Conservation (phyloP, 1,140 invertebrate genomes). For the Archivesica marissinica region DNA sequence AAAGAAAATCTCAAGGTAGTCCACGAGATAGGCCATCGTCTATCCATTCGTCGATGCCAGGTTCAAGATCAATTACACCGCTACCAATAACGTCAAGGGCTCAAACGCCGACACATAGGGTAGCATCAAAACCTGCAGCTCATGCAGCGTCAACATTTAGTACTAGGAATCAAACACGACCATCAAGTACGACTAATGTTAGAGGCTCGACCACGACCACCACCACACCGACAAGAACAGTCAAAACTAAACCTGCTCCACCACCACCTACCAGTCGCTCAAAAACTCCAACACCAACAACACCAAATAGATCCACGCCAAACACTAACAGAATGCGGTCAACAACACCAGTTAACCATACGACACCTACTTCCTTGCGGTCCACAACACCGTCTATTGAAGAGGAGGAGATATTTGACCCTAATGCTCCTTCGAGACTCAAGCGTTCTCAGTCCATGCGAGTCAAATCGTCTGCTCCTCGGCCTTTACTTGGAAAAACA, state of each 20-base stretch:
- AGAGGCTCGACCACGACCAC: constrained; percentile 32
- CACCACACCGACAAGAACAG: constrained; percentile 2
- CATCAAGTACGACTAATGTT: neutral
- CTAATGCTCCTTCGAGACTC: constrained; percentile 61
- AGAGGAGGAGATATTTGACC: constrained; percentile 42
- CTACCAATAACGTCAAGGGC: constrained; percentile 45
- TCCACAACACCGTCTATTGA: constrained; percentile 43
- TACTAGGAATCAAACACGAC: constrained; percentile 54
- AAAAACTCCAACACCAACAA: constrained; percentile 59
- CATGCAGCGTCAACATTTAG: constrained; percentile 34
- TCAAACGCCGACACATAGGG: constrained; percentile 30
- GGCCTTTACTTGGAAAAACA: constrained; percentile 50
- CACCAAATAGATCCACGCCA: constrained; percentile 22
- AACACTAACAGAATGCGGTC: neutral
- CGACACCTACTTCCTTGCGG: constrained; percentile 34
- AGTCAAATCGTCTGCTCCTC: constrained; percentile 63
- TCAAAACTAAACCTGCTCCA: constrained; percentile 50
- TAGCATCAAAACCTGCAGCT: constrained; percentile 33
- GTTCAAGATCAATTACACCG: constrained; percentile 65
- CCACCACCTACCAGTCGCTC: constrained; percentile 39
- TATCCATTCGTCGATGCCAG: constrained; percentile 61
- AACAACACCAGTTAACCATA: constrained; percentile 46
- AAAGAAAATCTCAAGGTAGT: constrained; percentile 20
- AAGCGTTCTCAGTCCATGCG: constrained; percentile 77
- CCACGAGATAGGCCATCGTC: constrained; percentile 56